Conservation (phyloP, 1,140 invertebrate genomes). For the Monomorium pharaonis region DNA sequence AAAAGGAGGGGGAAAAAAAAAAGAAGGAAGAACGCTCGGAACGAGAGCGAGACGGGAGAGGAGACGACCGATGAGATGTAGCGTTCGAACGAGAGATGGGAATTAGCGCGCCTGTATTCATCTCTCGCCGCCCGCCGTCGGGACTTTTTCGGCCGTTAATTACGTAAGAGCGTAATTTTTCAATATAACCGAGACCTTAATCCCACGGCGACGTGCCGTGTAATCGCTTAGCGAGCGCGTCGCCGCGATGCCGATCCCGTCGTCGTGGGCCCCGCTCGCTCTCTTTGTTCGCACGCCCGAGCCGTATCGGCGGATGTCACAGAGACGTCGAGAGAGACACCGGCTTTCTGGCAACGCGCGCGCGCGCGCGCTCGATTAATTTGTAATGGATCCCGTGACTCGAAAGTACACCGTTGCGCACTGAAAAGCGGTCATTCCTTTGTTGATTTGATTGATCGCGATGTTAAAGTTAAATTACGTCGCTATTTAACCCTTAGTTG, state of each 20-base stretch:
- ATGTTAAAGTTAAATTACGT: too few species aligned
- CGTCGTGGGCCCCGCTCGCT: background rate
- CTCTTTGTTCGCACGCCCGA: conserved; percentile 17
- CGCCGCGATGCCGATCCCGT: conserved; percentile 13
- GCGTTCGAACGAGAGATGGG: conserved; percentile 16
- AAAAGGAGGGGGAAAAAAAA: background rate
- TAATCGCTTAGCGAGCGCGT: conserved; percentile 25
- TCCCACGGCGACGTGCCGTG: conserved; percentile 30
- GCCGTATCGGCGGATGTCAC: background rate
- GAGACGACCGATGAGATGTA: background rate
- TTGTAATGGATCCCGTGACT: conserved; percentile 1
- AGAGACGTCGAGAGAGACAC: background rate
- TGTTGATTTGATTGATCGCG: background rate
- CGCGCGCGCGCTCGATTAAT: conserved; percentile 42
- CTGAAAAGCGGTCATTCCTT: background rate
- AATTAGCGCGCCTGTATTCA: conserved; percentile 64
- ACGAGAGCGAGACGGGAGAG: background rate
- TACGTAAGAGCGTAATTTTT: conserved; percentile 69
- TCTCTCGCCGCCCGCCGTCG: too few species aligned
- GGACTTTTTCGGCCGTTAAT: conserved; percentile 60
- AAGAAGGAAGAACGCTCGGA: background rate
- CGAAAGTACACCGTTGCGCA: background rate
- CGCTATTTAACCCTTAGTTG: background rate
- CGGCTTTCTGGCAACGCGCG: conserved; percentile 3
- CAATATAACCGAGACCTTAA: conserved; percentile 64